Percentiles rank a stretch among this genome's conserved stretches.
Conservation (phyloP, 23 tunicate species). For the Styela clava region DNA sequence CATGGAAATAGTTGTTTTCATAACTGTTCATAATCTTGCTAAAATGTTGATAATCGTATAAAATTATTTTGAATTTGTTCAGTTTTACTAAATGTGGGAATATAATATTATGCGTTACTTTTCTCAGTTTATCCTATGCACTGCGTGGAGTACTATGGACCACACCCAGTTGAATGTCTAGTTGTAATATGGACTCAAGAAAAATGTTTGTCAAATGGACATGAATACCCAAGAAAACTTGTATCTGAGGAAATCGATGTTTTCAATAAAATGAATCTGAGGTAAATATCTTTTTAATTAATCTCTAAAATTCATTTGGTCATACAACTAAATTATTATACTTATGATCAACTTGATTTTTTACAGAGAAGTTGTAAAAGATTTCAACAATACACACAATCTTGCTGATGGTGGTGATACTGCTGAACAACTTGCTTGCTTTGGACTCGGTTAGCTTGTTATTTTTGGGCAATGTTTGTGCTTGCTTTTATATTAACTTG, state of each 20-base stretch:
- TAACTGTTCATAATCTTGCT: no score
- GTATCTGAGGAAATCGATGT: background rate
- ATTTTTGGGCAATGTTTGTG: no score
- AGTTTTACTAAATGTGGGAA: no score
- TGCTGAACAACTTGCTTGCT: background rate
- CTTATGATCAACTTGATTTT: no score
- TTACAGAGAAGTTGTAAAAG: background rate
- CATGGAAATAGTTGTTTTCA: no score
- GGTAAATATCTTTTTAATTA: no score
- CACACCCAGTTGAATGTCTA: constrained; percentile 22
- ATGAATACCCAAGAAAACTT: constrained; percentile 7
- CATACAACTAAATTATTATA: no score
- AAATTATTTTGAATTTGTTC: constrained; percentile 2
- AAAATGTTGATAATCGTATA: background rate
- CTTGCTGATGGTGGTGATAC: constrained; percentile 7
- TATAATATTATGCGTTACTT: background rate
- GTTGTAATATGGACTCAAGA: background rate
- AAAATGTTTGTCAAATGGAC: background rate
- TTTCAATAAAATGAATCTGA: background rate
- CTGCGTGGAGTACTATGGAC: background rate
- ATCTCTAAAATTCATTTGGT: no score
- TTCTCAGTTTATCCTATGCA: background rate
- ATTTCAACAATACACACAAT: background rate
- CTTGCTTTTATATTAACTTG: no score
- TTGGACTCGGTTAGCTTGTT: background rate